Base-by-base conservation (phyloP, 2,888 invertebrate genomes). In the Cynaeus angustus region DNA sequence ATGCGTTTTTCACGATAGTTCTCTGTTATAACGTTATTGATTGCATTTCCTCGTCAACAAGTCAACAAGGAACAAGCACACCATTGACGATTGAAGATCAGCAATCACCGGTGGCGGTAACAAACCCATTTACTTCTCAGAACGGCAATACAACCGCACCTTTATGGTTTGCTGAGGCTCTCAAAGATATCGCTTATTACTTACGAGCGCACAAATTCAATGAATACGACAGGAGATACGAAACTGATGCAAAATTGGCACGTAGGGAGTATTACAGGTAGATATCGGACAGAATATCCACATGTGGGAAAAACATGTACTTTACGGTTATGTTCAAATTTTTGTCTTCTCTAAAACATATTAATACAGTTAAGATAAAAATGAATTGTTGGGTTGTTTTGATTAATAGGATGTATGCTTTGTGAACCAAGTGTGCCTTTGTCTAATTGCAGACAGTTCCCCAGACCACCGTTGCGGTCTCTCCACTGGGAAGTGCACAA, bases 171-270 rank as follows among this genome's bases (percentile, higher is more conserved):
- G 83, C 82, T 59, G 84, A 82, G 30, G 88, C 88, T 4, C 79
- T 91, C 61, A 85, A 85, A 74, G 88, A 90, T 75, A 86, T 90
- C 45, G 90, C 89, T 0, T 90, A 89, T 81, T 90, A 87, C 78
- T 82, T 91, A 67, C 84, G 91, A 50, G 85, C 88, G 37, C 87
- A 90, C 77, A 91, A 91, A 83, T 91, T 91, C 79, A 89, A 88
- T 75, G 90, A 90, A 78, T 90, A 87, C 83, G 91, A 91, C 81
- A 85, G 88, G 62, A 84, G 86, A 78, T 85, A 86, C 76, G 78
- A 81, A 62, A 75, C 73, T 2, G 70, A 76, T 56, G 71, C 72
- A 1, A 61, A 66, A 9, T 73, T 69, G 16, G 82, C 81, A 8
- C 71, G 75, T 16, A 79, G 78, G 75, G 69, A 74, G 21, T 81